Conservation (phyloP, 2,888 invertebrate species). For the Rhagonycha lutea region DNA sequence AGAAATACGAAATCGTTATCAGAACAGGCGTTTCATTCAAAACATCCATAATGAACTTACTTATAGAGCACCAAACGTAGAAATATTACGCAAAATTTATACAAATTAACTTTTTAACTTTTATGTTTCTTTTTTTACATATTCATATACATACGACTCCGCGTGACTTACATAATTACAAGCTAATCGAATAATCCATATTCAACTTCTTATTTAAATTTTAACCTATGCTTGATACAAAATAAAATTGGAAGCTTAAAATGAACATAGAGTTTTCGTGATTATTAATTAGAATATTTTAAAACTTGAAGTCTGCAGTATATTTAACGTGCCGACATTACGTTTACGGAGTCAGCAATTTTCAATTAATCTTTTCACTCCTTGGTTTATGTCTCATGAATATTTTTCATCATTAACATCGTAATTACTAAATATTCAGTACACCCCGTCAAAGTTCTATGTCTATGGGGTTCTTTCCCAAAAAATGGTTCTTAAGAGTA, state of each 20-base stretch:
- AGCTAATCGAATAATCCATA: slow-evolving; percentile 10
- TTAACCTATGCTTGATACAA: background rate
- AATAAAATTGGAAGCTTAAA: background rate
- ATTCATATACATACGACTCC: background rate
- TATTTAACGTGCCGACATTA: background rate
- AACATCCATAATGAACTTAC: slow-evolving; percentile 25
- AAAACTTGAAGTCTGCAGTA: background rate
- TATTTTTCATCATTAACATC: background rate
- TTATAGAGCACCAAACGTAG: background rate
- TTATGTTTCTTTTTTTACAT: background rate
- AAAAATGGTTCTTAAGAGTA: too few relatives aligned
- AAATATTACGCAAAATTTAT: background rate
- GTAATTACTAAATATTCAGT: background rate
- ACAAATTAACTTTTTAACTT: background rate
- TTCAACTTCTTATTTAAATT: background rate
- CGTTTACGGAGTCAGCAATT: background rate
- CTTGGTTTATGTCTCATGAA: background rate
- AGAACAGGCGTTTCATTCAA: slow-evolving; percentile 24
- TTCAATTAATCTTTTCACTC: background rate
- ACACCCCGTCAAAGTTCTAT: too few relatives aligned
- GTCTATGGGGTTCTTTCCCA: too few relatives aligned
- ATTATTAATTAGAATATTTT: background rate
- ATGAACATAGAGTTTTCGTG: background rate
- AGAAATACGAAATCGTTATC: slow-evolving; percentile 30
- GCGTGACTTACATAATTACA: background rate